Base-by-base conservation (phyloP, 2,888 invertebrate species). In the Abscondita cerata region DNA sequence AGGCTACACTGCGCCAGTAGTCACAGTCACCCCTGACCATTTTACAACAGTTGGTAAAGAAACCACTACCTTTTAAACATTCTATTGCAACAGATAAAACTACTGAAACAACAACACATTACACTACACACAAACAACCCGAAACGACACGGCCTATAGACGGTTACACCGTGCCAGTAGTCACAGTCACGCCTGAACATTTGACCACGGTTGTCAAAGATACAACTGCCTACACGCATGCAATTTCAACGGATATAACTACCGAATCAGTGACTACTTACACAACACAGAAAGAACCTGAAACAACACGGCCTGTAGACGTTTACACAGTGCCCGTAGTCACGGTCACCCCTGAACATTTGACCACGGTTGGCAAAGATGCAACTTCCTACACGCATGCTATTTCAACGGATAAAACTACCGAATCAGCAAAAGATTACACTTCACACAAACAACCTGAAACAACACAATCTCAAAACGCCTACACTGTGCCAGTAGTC, bases 81-180 rank as follows among this genome's bases (percentile, higher is more conserved):
- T 12, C n/a, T n/a, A n/a, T n/a, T n/a, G 6, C 64, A 65, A 16
- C 67, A 47, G 69, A 69, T 31, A n/a, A 25, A 4, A 2, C 33
- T 4, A 48, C 48, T 1, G 18, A 18, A 2, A 4, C 16, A 13
- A 6, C 31, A 8, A 48, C 19, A 13, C n/a, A 16, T 5, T 15
- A 13, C 15, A 57, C 57, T 1, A 38, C 57, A 0, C 34, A 25
- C 56, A 12, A 66, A 50, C 15, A 59, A 16, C 25, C 62, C 60
- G 15, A 52, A 1, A 41, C 55, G 1, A 47, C 55, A 1, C 2
- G 11, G 19, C 41, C 54, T 0, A 47, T 40, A 18, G 34, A 54
- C 2, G 20, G 50, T 18, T 60, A 54, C 5, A 60, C 54, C 0
- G 50, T 60, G 4, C 54, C 60, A 31, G n/a, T 44, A 11, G 44